These are phyloP conservation scores for Catocala sponsa DNA, from an alignment of 2,888 invertebrate species.

Conservation along the genomic window DNA sequence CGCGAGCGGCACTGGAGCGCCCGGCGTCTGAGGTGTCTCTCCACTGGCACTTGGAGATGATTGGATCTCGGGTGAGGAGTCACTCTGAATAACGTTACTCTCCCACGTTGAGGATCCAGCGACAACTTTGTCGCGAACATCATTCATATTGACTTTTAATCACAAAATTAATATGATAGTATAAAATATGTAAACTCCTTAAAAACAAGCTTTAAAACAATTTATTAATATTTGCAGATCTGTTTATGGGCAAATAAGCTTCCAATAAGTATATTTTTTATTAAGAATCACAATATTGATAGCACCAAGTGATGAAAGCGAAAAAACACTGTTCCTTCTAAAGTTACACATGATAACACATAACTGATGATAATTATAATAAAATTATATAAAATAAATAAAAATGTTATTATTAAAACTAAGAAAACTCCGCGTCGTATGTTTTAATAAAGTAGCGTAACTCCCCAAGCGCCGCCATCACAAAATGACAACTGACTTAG, in stretches of 20 bases:
- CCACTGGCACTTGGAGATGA: conserved; percentile 80
- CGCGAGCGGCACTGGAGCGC: conserved; percentile 86
- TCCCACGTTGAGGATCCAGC: conserved; percentile 84
- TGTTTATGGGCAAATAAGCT: conserved; percentile 62
- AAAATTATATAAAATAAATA: conserved; percentile 46
- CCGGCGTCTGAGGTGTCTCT: conserved; percentile 88
- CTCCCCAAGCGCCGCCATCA: conserved; percentile 84
- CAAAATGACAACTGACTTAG: conserved; percentile 67
- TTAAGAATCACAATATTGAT: conserved; percentile 72
- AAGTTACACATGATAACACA: conserved; percentile 58
- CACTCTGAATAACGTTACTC: conserved; percentile 72
- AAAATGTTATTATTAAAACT: conserved; percentile 60
- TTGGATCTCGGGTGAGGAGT: conserved; percentile 81
- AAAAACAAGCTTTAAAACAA: conserved; percentile 27
- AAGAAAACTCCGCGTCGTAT: conserved; percentile 67
- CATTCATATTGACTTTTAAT: conserved; percentile 78
- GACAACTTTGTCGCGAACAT: conserved; percentile 85
- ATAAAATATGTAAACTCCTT: conserved; percentile 20
- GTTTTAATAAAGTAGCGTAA: conserved; percentile 75
- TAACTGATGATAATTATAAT: conserved; percentile 36
- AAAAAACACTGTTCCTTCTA: conserved; percentile 56
- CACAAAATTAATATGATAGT: conserved; percentile 20
- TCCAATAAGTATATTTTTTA: conserved; percentile 71
- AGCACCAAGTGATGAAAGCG: conserved; percentile 71
- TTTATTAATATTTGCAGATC: conserved; percentile 22